Base-by-base conservation (phyloP, 2,113 vertebrate genomes). In the Neotragus moschatus region DNA sequence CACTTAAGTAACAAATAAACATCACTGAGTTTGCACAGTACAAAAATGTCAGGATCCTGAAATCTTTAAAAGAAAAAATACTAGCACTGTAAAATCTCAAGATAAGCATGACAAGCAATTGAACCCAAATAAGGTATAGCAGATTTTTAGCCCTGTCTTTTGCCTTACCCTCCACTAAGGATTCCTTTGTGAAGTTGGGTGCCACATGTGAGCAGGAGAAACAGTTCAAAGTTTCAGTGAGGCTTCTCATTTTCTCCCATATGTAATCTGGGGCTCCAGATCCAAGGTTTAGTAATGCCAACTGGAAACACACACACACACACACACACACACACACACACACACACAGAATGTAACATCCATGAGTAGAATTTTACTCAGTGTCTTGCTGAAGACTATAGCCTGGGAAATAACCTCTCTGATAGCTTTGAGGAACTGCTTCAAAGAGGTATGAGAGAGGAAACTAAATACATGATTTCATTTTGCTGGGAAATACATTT, bases 1-100 rank as follows among this genome's bases (percentile, higher is more conserved):
- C 86, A 87, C 30, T 96, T 92, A 81, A 79, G 81, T 87, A 45
- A 89, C 53, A 79, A 94, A 51, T 33, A 95, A 93, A 87, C 43
- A 91, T 55, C 92, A 55, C 43, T 36, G 15, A 63, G 12, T 75
- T 90, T 90, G n/a, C 70, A 25, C 26, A 45, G 45, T 11, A 94
- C 14, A 88, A 88, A 51, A n/a, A 92, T 75, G 47, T 84, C 61
- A n/a, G 39, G 21, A 58, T 73, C 80, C n/a, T 51, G 51, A 93
- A 84, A 87, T 84, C 87, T 66, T 89, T 30, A 93, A 97, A 86
- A 90, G 30, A 51, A 89, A 92, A n/a, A 66, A 70, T 30, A 21
- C n/a, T 45, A 4, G 53, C 28, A 75, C 63, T 96, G 56, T 87
- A 75, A 66, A 90, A 92, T 88, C 75, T 85, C 84, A 84, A 77